Base-by-base conservation (phyloP, 2,888 invertebrate genomes). In the Drosophila limbata region DNA sequence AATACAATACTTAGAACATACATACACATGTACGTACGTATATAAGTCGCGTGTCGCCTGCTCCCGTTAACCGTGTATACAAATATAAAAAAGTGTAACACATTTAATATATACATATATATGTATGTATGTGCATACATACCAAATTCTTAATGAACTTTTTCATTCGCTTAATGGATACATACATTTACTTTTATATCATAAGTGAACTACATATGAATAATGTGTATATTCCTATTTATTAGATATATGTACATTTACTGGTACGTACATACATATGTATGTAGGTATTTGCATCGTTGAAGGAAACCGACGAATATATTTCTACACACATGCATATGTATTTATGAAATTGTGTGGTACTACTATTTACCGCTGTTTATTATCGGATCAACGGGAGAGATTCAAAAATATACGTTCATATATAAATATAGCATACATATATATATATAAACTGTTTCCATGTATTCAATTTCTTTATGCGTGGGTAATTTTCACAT, bases 1-100 rank as follows among this genome's bases (percentile, higher is more conserved):
- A 28, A 73, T 11, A 55, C 25, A 67, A 35, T 25, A 44, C 35
- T 25, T 42, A 37, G 17, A 53, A 40, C 19, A 47, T 48, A 53
- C 21, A 42, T 35, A 51, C 5, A 39, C 39, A 51, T 44, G 52
- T 65, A 44, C 48, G 42, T 69, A 55, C 19, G 39, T 45, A 52
- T 21, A 63, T 44, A 55, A 69, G 56, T 77, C 69, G 69, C 69
- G 79, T 78, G 67, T 67, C 69, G 64, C 71, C 67, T 75, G 61
- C 53, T 57, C 31, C 53, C 45, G 47, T 35, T 25, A 44, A 42
- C 10, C 17, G n/a, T 35, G 44, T 40, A 15, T 52, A 37, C 25
- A 57, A 57, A 11, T n/a, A 35, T 40, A 44, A 19, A 50, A 35
- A 10, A 52, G 61, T 52, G 61, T 33, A 60, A 60, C 40, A 48